Conservation (phyloP, 2,797 vertebrate species). For the Orestias chungarensis region DNA sequence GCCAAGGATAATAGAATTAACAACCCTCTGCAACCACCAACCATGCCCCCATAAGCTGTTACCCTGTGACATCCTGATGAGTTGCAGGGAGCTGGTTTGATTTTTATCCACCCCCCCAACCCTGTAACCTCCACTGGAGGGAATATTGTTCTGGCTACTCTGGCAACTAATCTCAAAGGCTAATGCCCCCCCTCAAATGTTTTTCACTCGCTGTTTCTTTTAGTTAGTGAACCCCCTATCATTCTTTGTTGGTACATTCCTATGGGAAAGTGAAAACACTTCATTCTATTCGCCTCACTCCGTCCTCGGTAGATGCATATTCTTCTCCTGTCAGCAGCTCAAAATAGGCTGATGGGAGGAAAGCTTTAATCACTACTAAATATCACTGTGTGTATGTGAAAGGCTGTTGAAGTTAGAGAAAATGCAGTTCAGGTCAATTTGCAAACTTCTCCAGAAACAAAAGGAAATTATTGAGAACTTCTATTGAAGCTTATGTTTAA, state of each 20-base stretch:
- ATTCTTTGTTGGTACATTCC: constrained; percentile 42
- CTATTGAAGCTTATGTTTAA: too few relatives aligned
- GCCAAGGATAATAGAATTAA: constrained; percentile 76
- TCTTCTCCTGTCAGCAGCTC: constrained; percentile 57
- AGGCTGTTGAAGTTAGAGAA: too few relatives aligned
- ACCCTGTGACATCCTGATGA: constrained; percentile 62
- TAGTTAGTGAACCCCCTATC: constrained; percentile 47
- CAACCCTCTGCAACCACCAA: constrained; percentile 62
- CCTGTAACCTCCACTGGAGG: constrained; percentile 56
- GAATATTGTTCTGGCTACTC: constrained; percentile 71
- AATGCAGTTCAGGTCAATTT: too few relatives aligned
- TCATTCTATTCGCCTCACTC: constrained; percentile 25
- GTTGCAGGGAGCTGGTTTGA: constrained; percentile 52
- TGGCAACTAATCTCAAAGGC: constrained; percentile 73
- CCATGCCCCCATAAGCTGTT: constrained; percentile 40
- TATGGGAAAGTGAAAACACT: constrained; percentile 52
- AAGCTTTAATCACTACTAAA: constrained; percentile 52
- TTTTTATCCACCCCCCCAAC: constrained; percentile 54
- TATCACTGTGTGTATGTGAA: too few relatives aligned
- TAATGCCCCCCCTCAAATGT: constrained; percentile 69
- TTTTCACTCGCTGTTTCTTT: constrained; percentile 52
- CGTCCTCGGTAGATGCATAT: constrained; percentile 52
- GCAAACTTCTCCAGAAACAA: too few relatives aligned
- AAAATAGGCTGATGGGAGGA: constrained; percentile 47
- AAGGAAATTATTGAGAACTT: too few relatives aligned